phyloP scores from a whole-genome alignment of 2,113 vertebrate species.

The Siniperca chuatsi region DNA sequence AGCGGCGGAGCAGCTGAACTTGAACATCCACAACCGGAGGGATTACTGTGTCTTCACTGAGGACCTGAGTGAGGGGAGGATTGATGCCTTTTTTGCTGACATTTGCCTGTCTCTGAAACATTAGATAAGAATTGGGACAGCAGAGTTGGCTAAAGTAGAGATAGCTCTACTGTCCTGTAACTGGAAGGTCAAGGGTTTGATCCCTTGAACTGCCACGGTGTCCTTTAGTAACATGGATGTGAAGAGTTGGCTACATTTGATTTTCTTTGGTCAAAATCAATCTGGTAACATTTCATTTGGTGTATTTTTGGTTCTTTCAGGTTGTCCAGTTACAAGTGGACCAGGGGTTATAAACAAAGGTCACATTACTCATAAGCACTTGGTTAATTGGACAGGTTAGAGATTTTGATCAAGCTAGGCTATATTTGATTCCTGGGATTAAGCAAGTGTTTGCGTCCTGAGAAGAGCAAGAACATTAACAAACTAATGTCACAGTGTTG shows the following conservation, averaged over 20 bases:
- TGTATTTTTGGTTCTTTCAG: neutral
- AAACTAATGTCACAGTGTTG: neutral
- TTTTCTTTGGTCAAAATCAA: neutral
- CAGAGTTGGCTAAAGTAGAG: neutral
- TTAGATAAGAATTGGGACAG: conserved; percentile 49
- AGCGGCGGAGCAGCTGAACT: conserved; percentile 64
- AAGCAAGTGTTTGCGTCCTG: neutral
- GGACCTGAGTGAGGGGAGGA: conserved; percentile 32
- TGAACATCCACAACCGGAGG: conserved; percentile 66
- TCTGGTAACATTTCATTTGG: neutral
- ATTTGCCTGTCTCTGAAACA: conserved; percentile 45
- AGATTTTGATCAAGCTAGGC: neutral
- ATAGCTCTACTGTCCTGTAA: neutral
- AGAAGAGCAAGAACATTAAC: neutral
- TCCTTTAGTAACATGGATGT: conserved; percentile 24
- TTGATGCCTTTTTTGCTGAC: conserved; percentile 36
- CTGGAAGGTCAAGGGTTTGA: conserved; percentile 39
- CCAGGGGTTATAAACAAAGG: neutral
- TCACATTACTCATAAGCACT: neutral
- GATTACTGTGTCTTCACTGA: conserved; percentile 55
- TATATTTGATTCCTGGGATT: neutral
- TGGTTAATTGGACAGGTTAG: neutral
- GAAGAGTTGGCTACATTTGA: neutral
- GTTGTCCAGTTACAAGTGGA: neutral
- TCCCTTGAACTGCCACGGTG: neutral